Conservation (phyloP, 2,113 vertebrate genomes). For the Crotophaga sulcirostris region DNA sequence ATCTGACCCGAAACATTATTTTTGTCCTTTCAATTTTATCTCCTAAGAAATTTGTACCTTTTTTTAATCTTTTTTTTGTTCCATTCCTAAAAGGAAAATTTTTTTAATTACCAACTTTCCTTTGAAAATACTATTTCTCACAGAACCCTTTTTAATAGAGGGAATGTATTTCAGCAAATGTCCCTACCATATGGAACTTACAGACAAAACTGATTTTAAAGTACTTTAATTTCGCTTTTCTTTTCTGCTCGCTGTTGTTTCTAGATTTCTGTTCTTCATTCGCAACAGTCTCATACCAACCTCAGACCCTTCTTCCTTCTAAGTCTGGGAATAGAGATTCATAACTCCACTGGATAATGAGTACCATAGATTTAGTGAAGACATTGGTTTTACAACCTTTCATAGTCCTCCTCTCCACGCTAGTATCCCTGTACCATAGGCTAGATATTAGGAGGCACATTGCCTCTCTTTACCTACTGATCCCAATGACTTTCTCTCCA, state of each 20-base stretch:
- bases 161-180: neutral
- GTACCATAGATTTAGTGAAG: neutral
- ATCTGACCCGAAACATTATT: neutral
- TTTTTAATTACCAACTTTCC: neutral
- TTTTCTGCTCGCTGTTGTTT: neutral
- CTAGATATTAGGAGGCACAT: neutral
- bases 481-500: neutral
- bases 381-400: neutral
- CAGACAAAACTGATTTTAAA: slow-evolving; percentile 1
- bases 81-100: neutral
- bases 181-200: neutral
- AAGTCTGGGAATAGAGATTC: neutral
- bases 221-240: neutral
- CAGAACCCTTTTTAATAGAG: neutral
- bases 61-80: neutral
- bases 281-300: neutral
- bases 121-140: neutral
- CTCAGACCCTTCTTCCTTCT: neutral
- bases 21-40: neutral
- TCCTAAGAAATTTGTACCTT: neutral
- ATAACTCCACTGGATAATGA: accelerated
- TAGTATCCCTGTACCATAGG: neutral
- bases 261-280: neutral
- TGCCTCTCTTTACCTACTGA: neutral
- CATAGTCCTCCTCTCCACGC: neutral